These are phyloP conservation scores for Minunthozetes semirufus DNA, from an alignment of 2,888 invertebrate species.

Conservation along the genomic window DNA sequence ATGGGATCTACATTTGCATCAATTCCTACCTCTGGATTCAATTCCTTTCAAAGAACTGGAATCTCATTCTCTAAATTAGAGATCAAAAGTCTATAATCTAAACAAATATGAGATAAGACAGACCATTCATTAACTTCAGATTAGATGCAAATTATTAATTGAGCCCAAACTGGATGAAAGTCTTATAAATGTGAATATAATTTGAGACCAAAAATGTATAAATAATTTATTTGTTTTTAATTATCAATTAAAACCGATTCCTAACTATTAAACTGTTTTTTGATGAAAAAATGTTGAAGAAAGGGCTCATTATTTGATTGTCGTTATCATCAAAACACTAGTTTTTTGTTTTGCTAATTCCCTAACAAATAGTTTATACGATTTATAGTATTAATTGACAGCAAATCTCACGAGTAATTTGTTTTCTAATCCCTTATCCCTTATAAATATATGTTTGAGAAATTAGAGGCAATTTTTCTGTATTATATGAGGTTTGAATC, in stretches of 20 bases:
- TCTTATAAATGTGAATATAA: background rate
- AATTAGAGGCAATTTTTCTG: conserved; percentile 1
- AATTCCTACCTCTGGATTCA: background rate
- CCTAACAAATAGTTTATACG: no score
- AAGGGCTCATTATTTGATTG: background rate
- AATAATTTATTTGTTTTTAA: conserved; percentile 20
- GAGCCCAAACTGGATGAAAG: background rate
- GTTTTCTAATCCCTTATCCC: conserved; percentile 6
- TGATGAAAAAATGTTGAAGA: background rate
- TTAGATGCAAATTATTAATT: conserved; percentile 3
- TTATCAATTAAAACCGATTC: conserved; percentile 3
- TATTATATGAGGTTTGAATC: background rate
- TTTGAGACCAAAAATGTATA: background rate
- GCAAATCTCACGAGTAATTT: conserved; percentile 15
- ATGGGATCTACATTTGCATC: background rate
- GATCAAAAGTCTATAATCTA: no score
- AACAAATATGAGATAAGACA: background rate
- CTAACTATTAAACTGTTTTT: background rate
- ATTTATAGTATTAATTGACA: background rate
- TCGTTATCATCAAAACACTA: no score
- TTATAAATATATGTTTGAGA: background rate
- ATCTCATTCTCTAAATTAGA: no score
- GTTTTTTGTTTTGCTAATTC: no score
- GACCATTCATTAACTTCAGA: background rate
- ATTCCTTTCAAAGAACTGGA: no score